Percentiles rank a stretch among this genome's conserved stretches.
These are phyloP conservation scores for Coleophora flavipennella DNA, from an alignment of 2,888 invertebrate genomes.

Conservation along the genomic window DNA sequence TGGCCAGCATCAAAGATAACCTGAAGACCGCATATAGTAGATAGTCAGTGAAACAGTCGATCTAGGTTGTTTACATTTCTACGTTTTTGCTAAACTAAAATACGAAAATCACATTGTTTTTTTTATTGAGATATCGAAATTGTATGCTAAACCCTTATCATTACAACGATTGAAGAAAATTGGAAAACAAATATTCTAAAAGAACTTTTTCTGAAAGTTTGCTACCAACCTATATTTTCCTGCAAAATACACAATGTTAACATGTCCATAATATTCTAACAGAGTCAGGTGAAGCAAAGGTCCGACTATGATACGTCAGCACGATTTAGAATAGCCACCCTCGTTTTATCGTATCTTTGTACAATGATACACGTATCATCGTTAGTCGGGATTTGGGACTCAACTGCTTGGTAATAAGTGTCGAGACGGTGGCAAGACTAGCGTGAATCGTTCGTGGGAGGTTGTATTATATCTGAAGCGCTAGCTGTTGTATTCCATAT, in stretches of 20 bases:
- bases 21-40: too few relatives aligned
- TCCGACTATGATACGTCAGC: conserved; percentile 63
- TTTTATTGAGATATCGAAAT: too few relatives aligned
- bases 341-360: conserved; percentile 45
- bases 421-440: conserved; percentile 2
- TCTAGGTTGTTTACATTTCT: too few relatives aligned
- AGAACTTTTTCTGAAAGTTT: too few relatives aligned
- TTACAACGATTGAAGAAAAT: too few relatives aligned
- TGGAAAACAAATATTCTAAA: too few relatives aligned
- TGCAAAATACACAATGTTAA: too few relatives aligned
- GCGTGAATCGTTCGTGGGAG: conserved; percentile 13
- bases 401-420: conserved; percentile 4
- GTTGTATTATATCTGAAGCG: conserved; percentile 27
- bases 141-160: too few relatives aligned
- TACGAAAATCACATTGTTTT: too few relatives aligned
- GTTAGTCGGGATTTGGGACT: conserved; percentile 3
- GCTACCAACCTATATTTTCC: neutral
- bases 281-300: conserved; percentile 58
- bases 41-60: too few relatives aligned
- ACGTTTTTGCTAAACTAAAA: too few relatives aligned
- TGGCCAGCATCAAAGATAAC: too few relatives aligned
- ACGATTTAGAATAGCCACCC: conserved; percentile 61
- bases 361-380: conserved; percentile 9
- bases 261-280: conserved; percentile 37
- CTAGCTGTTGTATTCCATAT: conserved; percentile 36